Evolutionary conservation across 1,140 invertebrate species (phyloP).

Genomic region (Drosophila suzukii): DNA sequence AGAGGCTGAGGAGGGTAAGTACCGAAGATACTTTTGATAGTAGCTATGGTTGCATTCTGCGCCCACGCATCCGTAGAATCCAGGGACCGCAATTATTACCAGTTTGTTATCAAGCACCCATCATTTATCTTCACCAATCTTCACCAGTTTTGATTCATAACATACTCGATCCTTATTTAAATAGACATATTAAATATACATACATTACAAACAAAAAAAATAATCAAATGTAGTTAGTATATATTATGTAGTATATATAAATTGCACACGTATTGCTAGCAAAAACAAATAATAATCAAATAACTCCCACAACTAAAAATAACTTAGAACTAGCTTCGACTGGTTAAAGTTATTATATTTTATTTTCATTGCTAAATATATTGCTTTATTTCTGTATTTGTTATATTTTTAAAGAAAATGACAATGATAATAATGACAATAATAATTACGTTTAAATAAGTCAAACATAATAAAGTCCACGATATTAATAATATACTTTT

Average conservation of each 20-base stretch:
- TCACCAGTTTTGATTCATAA: neutral
- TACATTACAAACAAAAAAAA: neutral
- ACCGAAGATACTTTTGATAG: constrained; percentile 31
- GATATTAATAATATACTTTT: no score
- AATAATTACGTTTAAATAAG: neutral
- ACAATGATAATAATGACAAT: no score
- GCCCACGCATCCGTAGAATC: constrained; percentile 65
- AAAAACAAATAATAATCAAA: neutral
- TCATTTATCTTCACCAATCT: constrained; percentile 1
- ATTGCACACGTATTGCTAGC: neutral
- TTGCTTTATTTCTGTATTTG: neutral
- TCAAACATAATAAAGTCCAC: no score
- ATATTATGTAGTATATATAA: neutral
- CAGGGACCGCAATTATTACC: constrained; percentile 56
- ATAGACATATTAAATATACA: neutral
- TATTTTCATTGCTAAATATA: neutral
- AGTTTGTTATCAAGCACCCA: constrained; percentile 14
- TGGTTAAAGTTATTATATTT: neutral
- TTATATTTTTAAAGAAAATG: neutral
- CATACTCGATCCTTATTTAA: neutral
- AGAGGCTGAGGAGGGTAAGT: constrained; percentile 74
- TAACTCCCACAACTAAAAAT: neutral
- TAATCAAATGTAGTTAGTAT: neutral
- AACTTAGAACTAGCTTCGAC: neutral
- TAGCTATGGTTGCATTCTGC: constrained; percentile 53